Percentiles rank a stretch among this genome's conserved stretches.
These are phyloP conservation scores for Harlomillsia oculata DNA, from an alignment of 1,140 invertebrate species.

Conservation along the genomic window DNA sequence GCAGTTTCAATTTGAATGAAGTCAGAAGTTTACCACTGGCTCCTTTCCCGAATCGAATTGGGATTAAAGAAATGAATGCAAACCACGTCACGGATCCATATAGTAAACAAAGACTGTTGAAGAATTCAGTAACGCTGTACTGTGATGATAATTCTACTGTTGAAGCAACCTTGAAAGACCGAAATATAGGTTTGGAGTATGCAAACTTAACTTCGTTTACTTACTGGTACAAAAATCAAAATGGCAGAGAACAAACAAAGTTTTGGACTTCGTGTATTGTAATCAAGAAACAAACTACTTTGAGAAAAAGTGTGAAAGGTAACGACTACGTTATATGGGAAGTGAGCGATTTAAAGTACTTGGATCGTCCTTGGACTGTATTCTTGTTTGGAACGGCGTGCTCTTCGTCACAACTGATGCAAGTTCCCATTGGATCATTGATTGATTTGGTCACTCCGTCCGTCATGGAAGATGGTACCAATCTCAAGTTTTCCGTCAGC, in stretches of 20 bases:
- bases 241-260: slow-evolving; percentile 17
- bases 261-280: slow-evolving; percentile 31
- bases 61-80: background rate
- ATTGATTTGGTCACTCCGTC: slow-evolving; percentile 29
- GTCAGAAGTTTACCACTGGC: no score
- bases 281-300: slow-evolving; percentile 11
- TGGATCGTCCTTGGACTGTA: slow-evolving; percentile 20
- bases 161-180: slow-evolving; percentile 19
- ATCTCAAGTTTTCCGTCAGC: slow-evolving; percentile 29
- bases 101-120: slow-evolving; percentile 13
- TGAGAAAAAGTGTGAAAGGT: slow-evolving; percentile 32
- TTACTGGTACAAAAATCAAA: slow-evolving; percentile 13
- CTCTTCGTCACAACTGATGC: background rate
- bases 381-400: slow-evolving; percentile 26
- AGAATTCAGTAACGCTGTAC: slow-evolving; percentile 13
- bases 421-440: slow-evolving; percentile 20
- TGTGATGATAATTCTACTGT: slow-evolving; percentile 1
- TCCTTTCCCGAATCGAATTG: no score
- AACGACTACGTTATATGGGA: slow-evolving; percentile 33
- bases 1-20: no score
- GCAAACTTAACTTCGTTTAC: slow-evolving; percentile 12
- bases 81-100: slow-evolving; percentile 16
- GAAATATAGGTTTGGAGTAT: slow-evolving; percentile 23
- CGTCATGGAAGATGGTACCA: slow-evolving; percentile 12
- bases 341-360: slow-evolving; percentile 26